phyloP scores from a whole-genome alignment of 2,888 invertebrate species.

The Sceliomorpha sp. region DNA sequence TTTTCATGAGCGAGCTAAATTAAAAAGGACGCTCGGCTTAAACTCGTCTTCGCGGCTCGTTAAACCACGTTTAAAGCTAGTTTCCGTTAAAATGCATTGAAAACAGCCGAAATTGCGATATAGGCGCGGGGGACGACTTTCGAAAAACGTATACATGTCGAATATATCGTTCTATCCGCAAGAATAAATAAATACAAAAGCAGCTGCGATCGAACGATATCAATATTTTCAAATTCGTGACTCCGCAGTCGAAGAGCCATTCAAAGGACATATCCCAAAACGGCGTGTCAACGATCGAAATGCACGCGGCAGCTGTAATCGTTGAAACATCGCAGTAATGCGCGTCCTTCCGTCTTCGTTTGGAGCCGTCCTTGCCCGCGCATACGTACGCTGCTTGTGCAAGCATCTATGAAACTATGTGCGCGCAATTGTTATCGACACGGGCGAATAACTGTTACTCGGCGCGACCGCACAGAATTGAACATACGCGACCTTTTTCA shows the following conservation, averaged over 20 bases:
- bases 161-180: too few species aligned
- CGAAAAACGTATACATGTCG: too few species aligned
- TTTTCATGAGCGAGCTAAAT: too few species aligned
- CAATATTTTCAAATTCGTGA: too few species aligned
- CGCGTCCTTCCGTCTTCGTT: conserved; percentile 52
- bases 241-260: conserved; percentile 8
- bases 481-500: conserved; percentile 35
- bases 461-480: conserved; percentile 34
- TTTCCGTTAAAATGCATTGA: too few species aligned
- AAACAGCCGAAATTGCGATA: too few species aligned
- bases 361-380: conserved; percentile 51
- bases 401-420: conserved; percentile 49
- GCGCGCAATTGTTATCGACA: conserved; percentile 51
- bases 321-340: conserved; percentile 35
- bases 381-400: conserved; percentile 40
- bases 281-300: conserved; percentile 31
- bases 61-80: too few species aligned
- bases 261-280: conserved; percentile 40
- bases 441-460: conserved; percentile 36
- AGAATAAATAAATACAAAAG: neutral
- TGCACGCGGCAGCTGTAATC: conserved; percentile 31
- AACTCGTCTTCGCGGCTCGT: too few species aligned
- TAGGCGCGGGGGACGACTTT: too few species aligned
- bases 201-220: too few species aligned
- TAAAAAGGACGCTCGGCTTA: too few species aligned